phyloP scores from a whole-genome alignment of 2,888 invertebrate species.

The Agrochola circellaris region DNA sequence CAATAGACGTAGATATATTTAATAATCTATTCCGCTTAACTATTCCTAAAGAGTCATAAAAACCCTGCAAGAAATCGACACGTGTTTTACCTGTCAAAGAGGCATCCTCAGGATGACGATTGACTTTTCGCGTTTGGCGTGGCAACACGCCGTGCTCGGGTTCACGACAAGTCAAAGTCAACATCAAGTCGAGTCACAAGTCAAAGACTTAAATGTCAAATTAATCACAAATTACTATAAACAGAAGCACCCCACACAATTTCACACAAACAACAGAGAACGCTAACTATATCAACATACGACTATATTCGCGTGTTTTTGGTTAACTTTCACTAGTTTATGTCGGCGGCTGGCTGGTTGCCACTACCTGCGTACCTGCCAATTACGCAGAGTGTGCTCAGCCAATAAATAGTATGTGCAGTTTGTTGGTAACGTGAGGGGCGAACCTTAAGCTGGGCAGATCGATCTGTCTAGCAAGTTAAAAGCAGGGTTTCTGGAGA shows the following conservation, averaged over 20 bases:
- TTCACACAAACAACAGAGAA: background rate
- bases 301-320: constrained; percentile 36
- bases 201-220: background rate
- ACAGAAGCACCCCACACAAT: background rate
- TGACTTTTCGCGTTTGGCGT: too few species aligned
- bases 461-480: constrained; percentile 48
- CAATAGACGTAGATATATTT: too few species aligned
- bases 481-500: constrained; percentile 9
- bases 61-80: too few species aligned
- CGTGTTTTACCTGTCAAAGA: too few species aligned
- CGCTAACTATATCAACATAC: background rate
- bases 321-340: constrained; percentile 60
- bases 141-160: too few species aligned
- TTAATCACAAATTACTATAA: background rate
- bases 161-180: too few species aligned
- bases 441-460: constrained; percentile 16
- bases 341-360: constrained; percentile 53
- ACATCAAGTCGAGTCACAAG: too few species aligned
- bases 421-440: constrained; percentile 38
- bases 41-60: too few species aligned
- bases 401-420: constrained; percentile 59
- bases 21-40: too few species aligned
- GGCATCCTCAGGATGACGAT: too few species aligned
- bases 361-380: constrained; percentile 57
- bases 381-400: constrained; percentile 59